Evolutionary conservation across 2,797 vertebrate genomes (phyloP).

Genomic region (Kryptolebias ocellatus): DNA sequence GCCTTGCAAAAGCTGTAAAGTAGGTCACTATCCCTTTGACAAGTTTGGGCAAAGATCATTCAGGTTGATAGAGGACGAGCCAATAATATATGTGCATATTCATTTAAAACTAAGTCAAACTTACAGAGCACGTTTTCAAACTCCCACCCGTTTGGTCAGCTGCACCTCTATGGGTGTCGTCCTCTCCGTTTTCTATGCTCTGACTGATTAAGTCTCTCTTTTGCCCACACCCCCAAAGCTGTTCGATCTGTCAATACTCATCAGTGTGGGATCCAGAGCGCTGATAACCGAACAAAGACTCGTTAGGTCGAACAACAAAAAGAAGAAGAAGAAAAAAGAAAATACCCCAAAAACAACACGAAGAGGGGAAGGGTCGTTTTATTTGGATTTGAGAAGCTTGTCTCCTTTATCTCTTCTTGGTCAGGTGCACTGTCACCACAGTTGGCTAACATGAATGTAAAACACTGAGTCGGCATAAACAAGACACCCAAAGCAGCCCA

Average conservation of each 20-base stretch:
- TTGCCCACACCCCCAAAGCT: slow-evolving; percentile 30
- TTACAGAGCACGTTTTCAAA: slow-evolving; percentile 20
- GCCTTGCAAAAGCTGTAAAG: slow-evolving; percentile 45
- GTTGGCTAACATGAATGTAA: slow-evolving; percentile 51
- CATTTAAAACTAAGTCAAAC: slow-evolving; percentile 29
- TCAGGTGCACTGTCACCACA: slow-evolving; percentile 58
- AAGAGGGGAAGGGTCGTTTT: slow-evolving; percentile 21
- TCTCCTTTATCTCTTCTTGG: slow-evolving; percentile 64
- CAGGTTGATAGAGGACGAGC: slow-evolving; percentile 34
- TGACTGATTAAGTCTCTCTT: slow-evolving; percentile 36
- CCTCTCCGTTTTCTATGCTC: slow-evolving; percentile 16
- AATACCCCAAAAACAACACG: slow-evolving; percentile 7
- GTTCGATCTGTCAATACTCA: slow-evolving; percentile 65
- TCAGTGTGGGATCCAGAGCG: slow-evolving; percentile 47
- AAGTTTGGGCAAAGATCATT: slow-evolving; percentile 57
- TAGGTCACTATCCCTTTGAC: slow-evolving; percentile 55
- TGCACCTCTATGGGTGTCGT: not conserved
- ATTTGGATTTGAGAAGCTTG: slow-evolving; percentile 56
- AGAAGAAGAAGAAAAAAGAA: slow-evolving; percentile 12
- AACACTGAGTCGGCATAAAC: slow-evolving; percentile 61
- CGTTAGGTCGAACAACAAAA: slow-evolving; percentile 28
- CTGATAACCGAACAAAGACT: slow-evolving; percentile 63
- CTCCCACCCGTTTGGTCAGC: slow-evolving; percentile 22
- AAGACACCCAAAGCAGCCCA: slow-evolving; percentile 40
- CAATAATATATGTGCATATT: slow-evolving; percentile 25